These are phyloP conservation scores for Brachylomia viminalis DNA, from an alignment of 2,888 invertebrate species.

Conservation along the genomic window DNA sequence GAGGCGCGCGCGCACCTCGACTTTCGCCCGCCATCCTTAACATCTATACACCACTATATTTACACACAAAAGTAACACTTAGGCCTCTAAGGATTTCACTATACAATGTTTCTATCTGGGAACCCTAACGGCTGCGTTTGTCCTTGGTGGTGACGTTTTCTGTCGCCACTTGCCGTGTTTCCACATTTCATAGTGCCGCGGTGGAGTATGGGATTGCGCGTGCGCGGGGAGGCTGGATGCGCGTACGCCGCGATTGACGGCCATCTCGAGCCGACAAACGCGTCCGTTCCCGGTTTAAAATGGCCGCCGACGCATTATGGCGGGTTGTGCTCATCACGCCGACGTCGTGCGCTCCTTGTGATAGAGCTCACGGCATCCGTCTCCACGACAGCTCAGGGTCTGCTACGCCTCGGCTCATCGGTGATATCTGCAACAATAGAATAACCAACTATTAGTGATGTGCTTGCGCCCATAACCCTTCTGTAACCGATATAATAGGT, in stretches of 20 bases:
- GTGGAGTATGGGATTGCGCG: constrained; percentile 79
- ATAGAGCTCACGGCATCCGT: constrained; percentile 87
- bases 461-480: neutral
- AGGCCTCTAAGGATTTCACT: constrained; percentile 85
- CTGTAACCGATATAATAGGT: neutral
- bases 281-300: constrained; percentile 88
- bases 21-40: constrained; percentile 85
- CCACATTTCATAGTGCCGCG: constrained; percentile 92
- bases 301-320: constrained; percentile 89
- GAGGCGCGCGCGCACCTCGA: constrained; percentile 82
- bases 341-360: constrained; percentile 84
- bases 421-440: constrained; percentile 82
- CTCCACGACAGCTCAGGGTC: constrained; percentile 73
- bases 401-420: constrained; percentile 77
- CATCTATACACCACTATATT: constrained; percentile 88
- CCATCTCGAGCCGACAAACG: constrained; percentile 88
- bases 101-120: constrained; percentile 87
- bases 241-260: constrained; percentile 83
- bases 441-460: constrained; percentile 21
- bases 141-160: constrained; percentile 89
- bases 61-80: constrained; percentile 89
- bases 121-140: constrained; percentile 87
- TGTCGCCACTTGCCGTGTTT: constrained; percentile 95
- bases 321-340: constrained; percentile 90
- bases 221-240: constrained; percentile 80